phyloP scores from a whole-genome alignment of 2,888 invertebrate species.

The Andrena hattorfiana region DNA sequence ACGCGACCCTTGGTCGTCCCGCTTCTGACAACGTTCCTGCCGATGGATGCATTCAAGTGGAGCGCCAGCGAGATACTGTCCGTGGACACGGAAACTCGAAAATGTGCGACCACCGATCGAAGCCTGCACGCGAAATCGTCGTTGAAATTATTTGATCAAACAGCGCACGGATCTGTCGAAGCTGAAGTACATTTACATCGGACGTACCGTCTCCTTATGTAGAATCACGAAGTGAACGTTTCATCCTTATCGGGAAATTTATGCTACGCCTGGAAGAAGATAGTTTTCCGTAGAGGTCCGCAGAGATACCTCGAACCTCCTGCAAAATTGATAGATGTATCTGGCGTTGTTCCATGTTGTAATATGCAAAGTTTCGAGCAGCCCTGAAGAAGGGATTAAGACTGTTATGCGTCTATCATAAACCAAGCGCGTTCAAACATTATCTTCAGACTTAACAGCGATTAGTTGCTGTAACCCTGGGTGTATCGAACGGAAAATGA shows the following conservation, averaged over 20 bases:
- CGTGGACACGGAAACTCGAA: conserved; percentile 52
- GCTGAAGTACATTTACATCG: conserved; percentile 12
- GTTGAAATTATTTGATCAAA: conserved; percentile 24
- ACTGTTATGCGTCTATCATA: not conserved
- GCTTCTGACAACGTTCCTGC: conserved; percentile 28
- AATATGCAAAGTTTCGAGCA: not conserved
- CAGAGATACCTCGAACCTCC: not conserved
- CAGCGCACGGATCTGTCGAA: not conserved
- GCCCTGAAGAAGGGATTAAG: conserved; percentile 1
- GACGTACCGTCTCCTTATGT: not conserved
- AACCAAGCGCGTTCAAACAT: not conserved
- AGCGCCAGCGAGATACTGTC: conserved; percentile 44
- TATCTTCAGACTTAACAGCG: not conserved
- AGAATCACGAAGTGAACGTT: conserved; percentile 10
- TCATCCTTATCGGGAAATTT: conserved; percentile 1
- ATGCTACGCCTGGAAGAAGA: conserved; percentile 2
- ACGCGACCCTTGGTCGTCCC: not conserved
- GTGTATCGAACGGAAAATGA: too few relatives aligned
- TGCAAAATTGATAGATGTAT: not conserved
- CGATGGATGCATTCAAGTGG: conserved; percentile 38
- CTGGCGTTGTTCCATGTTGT: conserved; percentile 1
- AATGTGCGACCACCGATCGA: conserved; percentile 49
- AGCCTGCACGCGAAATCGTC: conserved; percentile 43
- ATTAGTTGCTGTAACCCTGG: not conserved
- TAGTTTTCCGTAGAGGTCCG: conserved; percentile 10